These are phyloP conservation scores for Oegoconia quadripuncta DNA, from an alignment of 2,888 invertebrate species.

Conservation along the genomic window DNA sequence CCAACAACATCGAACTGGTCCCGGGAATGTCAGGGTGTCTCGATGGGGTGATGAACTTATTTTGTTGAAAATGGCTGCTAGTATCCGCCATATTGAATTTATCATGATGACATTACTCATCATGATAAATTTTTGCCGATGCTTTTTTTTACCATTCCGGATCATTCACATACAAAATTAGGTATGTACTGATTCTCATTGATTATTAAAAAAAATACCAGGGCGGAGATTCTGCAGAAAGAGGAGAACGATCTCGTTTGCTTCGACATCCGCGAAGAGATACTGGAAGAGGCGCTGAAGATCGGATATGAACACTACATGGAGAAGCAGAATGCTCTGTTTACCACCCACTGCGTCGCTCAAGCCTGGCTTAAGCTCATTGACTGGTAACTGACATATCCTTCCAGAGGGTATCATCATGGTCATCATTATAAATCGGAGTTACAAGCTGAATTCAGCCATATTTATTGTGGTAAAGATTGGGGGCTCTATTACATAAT, in stretches of 20 bases:
- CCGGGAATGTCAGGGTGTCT: too few relatives aligned
- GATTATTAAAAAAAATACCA: conserved; percentile 18
- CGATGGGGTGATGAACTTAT: too few relatives aligned
- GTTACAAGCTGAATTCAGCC: too few relatives aligned
- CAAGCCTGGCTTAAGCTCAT: conserved; percentile 65
- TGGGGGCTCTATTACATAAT: too few relatives aligned
- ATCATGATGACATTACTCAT: too few relatives aligned
- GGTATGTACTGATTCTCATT: too few relatives aligned
- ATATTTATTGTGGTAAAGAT: too few relatives aligned
- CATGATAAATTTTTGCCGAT: not conserved
- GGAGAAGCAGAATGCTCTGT: conserved; percentile 50
- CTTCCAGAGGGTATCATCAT: not conserved
- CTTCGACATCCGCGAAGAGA: conserved; percentile 65
- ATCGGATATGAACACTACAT: conserved; percentile 56
- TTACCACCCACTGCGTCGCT: conserved; percentile 59
- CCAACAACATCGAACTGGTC: too few relatives aligned
- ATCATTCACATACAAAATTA: too few relatives aligned
- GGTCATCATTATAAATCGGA: too few relatives aligned
- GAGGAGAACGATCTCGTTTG: conserved; percentile 63
- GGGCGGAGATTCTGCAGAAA: conserved; percentile 64
- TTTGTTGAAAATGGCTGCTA: too few relatives aligned
- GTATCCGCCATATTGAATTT: too few relatives aligned
- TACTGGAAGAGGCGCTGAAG: conserved; percentile 49
- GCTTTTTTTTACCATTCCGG: not conserved
- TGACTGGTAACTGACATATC: conserved; percentile 40